These are phyloP conservation scores for Hypothenemus hampei DNA, from an alignment of 1,140 invertebrate species.

Conservation along the genomic window DNA sequence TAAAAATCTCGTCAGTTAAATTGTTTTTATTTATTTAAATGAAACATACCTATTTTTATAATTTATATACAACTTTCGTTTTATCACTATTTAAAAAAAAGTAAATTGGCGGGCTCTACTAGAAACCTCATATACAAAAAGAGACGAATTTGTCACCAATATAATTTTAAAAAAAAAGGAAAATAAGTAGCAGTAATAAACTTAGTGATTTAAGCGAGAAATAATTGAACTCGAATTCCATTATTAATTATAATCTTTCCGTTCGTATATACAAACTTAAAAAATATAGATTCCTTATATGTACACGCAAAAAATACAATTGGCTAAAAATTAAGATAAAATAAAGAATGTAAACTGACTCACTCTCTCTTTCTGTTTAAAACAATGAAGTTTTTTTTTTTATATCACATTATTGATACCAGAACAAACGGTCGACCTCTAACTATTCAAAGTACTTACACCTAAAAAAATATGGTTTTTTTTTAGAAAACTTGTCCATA, in stretches of 20 bases:
- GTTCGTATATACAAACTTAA: slow-evolving; percentile 23
- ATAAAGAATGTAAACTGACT: slow-evolving; percentile 14
- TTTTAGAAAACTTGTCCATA: background rate
- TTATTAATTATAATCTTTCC: background rate
- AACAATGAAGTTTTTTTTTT: slow-evolving; percentile 23
- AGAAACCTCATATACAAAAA: slow-evolving; percentile 23
- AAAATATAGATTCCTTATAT: slow-evolving; percentile 13
- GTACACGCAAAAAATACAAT: slow-evolving; percentile 11
- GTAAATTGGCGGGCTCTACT: slow-evolving; percentile 24
- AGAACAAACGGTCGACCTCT: slow-evolving; percentile 11
- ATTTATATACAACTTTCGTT: slow-evolving; percentile 22
- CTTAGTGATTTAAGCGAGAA: slow-evolving; percentile 5
- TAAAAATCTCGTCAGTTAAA: no score
- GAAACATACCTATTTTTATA: slow-evolving; percentile 17
- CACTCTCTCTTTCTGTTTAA: slow-evolving; percentile 20
- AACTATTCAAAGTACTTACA: slow-evolving; percentile 7
- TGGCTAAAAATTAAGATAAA: slow-evolving; percentile 1
- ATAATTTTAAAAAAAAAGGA: slow-evolving; percentile 20
- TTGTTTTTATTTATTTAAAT: no score
- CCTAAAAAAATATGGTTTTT: background rate
- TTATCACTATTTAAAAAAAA: slow-evolving; percentile 25
- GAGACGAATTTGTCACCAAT: slow-evolving; percentile 18
- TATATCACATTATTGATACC: slow-evolving; percentile 26
- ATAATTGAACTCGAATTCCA: background rate
- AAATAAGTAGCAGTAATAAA: slow-evolving; percentile 11